A percentile compares a stretch with the other conserved stretches of the same genome.
phyloP scores from a whole-genome alignment of 2,113 vertebrate species.

The Bubo bubo region DNA sequence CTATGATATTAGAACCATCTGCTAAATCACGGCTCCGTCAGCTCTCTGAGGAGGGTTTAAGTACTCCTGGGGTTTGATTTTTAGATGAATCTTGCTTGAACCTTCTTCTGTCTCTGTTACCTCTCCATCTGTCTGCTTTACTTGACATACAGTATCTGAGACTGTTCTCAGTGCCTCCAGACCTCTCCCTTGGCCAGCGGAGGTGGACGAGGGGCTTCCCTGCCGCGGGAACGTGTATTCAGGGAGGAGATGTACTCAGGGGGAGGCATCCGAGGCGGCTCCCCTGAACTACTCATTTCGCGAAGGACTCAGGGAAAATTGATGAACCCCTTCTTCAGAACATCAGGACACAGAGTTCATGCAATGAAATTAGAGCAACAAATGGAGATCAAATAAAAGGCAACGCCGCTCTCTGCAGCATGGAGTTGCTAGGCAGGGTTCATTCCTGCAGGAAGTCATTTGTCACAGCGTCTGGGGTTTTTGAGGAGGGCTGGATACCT shows the following conservation, averaged over 20 bases:
- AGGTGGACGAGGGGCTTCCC: neutral
- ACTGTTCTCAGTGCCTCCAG: neutral
- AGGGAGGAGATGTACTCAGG: neutral
- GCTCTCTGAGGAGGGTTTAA: neutral
- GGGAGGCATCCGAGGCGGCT: neutral
- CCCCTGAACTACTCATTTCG: neutral
- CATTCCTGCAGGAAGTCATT: neutral
- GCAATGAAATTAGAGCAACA: neutral
- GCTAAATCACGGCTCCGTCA: neutral
- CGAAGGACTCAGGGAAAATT: neutral
- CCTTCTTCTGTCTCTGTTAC: conserved; percentile 6
- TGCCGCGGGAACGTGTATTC: neutral
- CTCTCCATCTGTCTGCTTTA: neutral
- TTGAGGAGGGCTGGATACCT: neutral
- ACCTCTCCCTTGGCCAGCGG: neutral
- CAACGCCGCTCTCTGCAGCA: neutral
- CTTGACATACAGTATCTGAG: neutral
- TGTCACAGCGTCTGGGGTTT: neutral
- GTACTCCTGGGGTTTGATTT: conserved; percentile 17
- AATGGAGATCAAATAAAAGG: neutral
- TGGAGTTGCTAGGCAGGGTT: conserved; percentile 10
- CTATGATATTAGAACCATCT: conserved; percentile 26
- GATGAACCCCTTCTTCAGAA: conserved; percentile 2
- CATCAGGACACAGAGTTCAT: neutral
- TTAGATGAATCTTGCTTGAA: neutral